Conservation (phyloP, 1,140 invertebrate species). For the Galendromus occidentalis region DNA sequence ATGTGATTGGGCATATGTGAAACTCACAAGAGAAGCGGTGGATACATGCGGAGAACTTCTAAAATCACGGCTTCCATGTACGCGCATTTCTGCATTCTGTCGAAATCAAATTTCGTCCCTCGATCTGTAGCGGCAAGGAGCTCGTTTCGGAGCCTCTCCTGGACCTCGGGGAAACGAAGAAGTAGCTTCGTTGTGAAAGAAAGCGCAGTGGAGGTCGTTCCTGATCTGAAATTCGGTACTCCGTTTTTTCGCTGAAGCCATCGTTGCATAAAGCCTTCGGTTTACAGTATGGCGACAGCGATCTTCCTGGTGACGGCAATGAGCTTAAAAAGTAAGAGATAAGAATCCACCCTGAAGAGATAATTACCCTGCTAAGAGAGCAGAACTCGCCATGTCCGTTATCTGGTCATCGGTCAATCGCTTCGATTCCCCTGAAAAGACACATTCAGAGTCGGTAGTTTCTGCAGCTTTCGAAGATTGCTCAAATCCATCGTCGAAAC, state of each 20-base stretch:
- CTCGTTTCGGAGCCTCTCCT: background rate
- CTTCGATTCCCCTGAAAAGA: background rate
- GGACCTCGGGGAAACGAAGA: background rate
- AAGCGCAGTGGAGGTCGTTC: background rate
- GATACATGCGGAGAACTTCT: background rate
- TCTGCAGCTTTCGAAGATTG: background rate
- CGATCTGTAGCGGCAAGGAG: background rate
- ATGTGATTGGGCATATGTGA: no score
- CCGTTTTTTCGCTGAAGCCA: no score
- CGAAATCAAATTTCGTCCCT: background rate
- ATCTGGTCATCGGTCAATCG: slow-evolving; percentile 21
- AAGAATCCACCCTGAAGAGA: no score
- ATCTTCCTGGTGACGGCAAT: no score
- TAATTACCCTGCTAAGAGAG: slow-evolving; percentile 28
- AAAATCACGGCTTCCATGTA: background rate
- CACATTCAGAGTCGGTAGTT: background rate
- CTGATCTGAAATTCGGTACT: background rate
- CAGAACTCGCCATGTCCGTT: slow-evolving; percentile 28
- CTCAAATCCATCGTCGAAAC: no score
- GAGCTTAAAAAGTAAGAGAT: no score
- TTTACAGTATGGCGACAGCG: no score
- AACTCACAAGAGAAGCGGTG: background rate
- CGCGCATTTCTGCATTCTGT: background rate
- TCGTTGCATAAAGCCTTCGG: no score
- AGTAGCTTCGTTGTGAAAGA: background rate